A percentile compares a stretch with the other conserved stretches of the same genome.
Evolutionary conservation across 2,888 invertebrate species (phyloP).

Genomic region (Hemistola chrysoprasaria): DNA sequence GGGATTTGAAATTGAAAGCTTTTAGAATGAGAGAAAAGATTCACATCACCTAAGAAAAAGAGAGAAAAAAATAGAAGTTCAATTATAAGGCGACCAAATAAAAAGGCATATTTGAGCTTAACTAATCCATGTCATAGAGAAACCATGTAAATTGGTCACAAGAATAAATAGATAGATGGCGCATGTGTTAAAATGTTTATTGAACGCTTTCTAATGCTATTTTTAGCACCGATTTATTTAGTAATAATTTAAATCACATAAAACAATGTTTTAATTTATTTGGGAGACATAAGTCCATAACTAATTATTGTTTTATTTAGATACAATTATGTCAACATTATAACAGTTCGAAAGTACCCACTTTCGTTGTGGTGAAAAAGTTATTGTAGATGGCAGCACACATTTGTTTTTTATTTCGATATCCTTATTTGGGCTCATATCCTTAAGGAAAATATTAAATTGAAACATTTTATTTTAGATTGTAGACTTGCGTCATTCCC

Average conservation of each 20-base stretch:
- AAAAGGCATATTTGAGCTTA: slow-evolving; percentile 27
- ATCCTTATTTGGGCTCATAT: no score
- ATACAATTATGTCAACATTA: no score
- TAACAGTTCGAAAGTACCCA: no score
- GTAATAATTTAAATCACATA: background rate
- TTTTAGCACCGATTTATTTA: slow-evolving; percentile 45
- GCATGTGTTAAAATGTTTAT: slow-evolving; percentile 73
- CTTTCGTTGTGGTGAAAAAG: slow-evolving; percentile 3
- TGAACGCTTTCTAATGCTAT: slow-evolving; percentile 69
- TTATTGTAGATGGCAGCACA: slow-evolving; percentile 34
- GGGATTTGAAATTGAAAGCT: slow-evolving; percentile 33
- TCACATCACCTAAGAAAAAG: slow-evolving; percentile 23
- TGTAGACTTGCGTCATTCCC: no score
- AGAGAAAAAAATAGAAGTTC: slow-evolving; percentile 36
- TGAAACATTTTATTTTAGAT: no score
- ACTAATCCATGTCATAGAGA: slow-evolving; percentile 16
- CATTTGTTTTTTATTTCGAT: background rate
- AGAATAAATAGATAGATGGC: slow-evolving; percentile 52
- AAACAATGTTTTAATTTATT: no score
- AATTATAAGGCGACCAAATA: slow-evolving; percentile 41
- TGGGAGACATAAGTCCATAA: no score
- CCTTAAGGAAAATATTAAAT: no score
- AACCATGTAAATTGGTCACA: slow-evolving; percentile 25
- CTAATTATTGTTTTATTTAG: no score
- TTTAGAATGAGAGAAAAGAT: slow-evolving; percentile 43